phyloP scores from a whole-genome alignment of 2,797 vertebrate species.

The Apodemus agrarius region DNA sequence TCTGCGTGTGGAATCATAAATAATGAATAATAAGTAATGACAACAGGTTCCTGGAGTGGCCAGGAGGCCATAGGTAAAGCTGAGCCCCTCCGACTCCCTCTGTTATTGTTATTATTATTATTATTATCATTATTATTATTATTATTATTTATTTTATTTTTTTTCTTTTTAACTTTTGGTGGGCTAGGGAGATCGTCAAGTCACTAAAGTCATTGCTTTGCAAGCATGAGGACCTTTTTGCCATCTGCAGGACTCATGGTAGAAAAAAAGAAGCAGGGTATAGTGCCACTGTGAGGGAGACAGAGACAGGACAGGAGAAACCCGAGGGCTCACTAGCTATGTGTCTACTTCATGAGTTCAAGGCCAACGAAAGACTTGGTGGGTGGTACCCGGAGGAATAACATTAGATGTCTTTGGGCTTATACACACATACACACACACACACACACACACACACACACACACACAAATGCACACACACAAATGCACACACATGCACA shows the following conservation, averaged over 20 bases:
- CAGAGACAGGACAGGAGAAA: not conserved
- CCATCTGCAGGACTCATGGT: not conserved
- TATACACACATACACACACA: not conserved
- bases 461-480: no score
- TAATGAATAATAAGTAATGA: constrained; percentile 47
- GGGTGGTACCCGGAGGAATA: not conserved
- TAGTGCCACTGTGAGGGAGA: not conserved
- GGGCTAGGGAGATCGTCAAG: not conserved
- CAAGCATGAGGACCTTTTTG: not conserved
- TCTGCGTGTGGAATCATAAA: constrained; percentile 41
- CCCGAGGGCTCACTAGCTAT: not conserved
- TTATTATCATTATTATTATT: not conserved
- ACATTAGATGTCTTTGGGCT: not conserved
- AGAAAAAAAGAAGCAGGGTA: no score
- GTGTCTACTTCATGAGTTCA: not conserved
- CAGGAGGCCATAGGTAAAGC: not conserved
- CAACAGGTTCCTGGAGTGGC: not conserved
- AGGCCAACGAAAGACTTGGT: not conserved
- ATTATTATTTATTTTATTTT: not conserved
- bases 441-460: not conserved
- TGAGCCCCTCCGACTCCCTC: not conserved
- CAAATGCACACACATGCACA: not conserved
- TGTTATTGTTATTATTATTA: not conserved
- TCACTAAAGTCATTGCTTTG: not conserved
- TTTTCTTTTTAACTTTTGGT: not conserved